Evolutionary conservation across 2,113 vertebrate genomes (phyloP), one percentile per base, ranked within the genome.

Genomic region (Brachirus orientalis): DNA sequence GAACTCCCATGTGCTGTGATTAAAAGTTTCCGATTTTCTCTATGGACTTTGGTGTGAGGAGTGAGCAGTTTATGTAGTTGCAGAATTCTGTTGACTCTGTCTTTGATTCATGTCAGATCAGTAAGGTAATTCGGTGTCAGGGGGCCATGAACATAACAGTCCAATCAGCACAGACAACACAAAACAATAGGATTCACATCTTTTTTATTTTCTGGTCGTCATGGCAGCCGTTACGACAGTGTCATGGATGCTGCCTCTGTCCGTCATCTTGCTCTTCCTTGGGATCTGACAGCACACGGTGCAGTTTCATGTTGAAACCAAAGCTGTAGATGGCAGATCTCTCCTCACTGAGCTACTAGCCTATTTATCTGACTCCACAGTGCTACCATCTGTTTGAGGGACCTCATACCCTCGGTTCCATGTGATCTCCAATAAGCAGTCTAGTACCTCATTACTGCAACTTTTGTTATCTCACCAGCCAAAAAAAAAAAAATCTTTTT

Each of bases 321-420:
- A 45, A 38, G 53, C 19, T 53, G 47, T 71, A 19, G 13, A 45
- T 13, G 48, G 44, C 8, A 4, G 11, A 28, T 28, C 0, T 41
- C 37, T 63, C 56, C 47, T 60, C 6, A 36, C 61, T 54, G 69
- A 18, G 77, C 60, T 77, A 66, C 80, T 80, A 66, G 53, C 69
- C 67, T 79, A 70, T 80, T 74, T 85, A 69, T 83, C 71, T 72
- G 69, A 84, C 41, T 73, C 55, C 28, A 68, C 61, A 64, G 70
- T 66, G 33, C 18, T 12, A 33, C 84, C 89, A 87, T 90, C 86
- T 88, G 83, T 79, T 77, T 44, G 57, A 54, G 57, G 51, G 71
- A 79, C 52, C 63, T 62, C 44, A 22, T 55, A 33, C 74, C 61
- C 63, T 57, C 63, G 14, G 41, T 48, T 70, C 68, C 53, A 35